Evolutionary conservation across 2,888 invertebrate species (phyloP).

Genomic region (Thereva nobilitata): DNA sequence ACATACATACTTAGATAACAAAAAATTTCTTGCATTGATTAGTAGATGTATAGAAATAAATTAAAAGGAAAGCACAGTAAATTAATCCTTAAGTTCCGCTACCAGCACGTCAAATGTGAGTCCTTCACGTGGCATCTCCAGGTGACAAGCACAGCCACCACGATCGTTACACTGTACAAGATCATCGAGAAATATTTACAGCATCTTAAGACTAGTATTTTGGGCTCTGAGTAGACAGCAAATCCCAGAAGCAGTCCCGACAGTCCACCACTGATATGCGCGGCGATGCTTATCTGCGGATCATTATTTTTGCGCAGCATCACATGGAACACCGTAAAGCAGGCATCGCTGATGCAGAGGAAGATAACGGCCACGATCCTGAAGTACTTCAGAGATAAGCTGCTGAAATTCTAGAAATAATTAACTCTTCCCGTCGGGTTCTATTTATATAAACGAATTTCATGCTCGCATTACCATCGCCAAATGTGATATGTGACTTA

Average conservation of each 20-base stretch:
- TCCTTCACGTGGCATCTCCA: constrained; percentile 3
- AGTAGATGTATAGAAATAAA: too few species aligned
- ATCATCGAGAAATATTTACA: background rate
- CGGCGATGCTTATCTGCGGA: constrained; percentile 69
- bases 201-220: background rate
- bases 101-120: background rate
- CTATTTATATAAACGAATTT: background rate
- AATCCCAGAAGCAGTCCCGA: constrained; percentile 69
- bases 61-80: too few species aligned
- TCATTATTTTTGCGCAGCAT: constrained; percentile 55
- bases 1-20: too few species aligned
- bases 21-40: too few species aligned
- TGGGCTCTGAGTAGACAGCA: constrained; percentile 42
- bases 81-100: too few species aligned
- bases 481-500: constrained; percentile 85
- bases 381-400: constrained; percentile 59
- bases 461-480: constrained; percentile 62
- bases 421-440: background rate
- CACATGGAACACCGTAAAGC: constrained; percentile 61
- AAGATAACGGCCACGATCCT: constrained; percentile 66
- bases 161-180: constrained; percentile 6
- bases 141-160: constrained; percentile 11
- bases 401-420: constrained; percentile 58
- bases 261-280: constrained; percentile 71
- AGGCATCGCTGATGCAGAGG: constrained; percentile 68